Evolutionary conservation across 2,888 invertebrate species (phyloP), one percentile per base, ranked within the genome.

Genomic region (Pristionchus exspectatus): DNA sequence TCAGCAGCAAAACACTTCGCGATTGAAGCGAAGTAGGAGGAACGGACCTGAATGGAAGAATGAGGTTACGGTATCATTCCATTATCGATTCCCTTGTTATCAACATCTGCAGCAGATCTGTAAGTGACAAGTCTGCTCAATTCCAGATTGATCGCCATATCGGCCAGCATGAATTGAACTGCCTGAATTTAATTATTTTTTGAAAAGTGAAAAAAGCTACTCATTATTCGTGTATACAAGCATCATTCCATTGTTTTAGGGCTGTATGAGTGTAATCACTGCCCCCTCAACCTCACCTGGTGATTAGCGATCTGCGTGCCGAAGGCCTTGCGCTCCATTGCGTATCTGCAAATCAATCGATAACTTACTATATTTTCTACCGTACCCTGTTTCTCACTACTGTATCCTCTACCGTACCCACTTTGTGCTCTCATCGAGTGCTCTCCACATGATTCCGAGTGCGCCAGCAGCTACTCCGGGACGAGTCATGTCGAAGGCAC

Each of bases 1-100:
- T 99, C 98, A 0, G 97, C 97, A 12, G 98, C 97, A 95, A 97
- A 97, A 92, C 97, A 97, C 96, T 99, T 99, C n/a, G 98, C 98
- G 91, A 99, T 97, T 16, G 98, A 98, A 0, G 99, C 98, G 91
- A 97, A 96, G 92, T 97, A 97, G 7, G 94, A 94, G 9, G 93
- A 93, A 33, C 93, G 92, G 30, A 92, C 91, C 87, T 93, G 90
- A 50, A 50, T 50, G 44, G 12, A 59, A 38, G 27, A 27, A 0
- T 9, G 38, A 54, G n/a, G n/a, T n/a, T 38, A 50, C 87, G 44
- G 54, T 30, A 84, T 59, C n/a, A n/a, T n/a, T 9, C 24, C 4
- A 44, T 0, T 18, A 50, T 27, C n/a, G 74, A 50, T 87, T 38
- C 90, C 91, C 59, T 90, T 88, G 87, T 94, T 93, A 95, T 99